Conservation (phyloP, 2,888 invertebrate species). For the Tetragonula carbonaria region DNA sequence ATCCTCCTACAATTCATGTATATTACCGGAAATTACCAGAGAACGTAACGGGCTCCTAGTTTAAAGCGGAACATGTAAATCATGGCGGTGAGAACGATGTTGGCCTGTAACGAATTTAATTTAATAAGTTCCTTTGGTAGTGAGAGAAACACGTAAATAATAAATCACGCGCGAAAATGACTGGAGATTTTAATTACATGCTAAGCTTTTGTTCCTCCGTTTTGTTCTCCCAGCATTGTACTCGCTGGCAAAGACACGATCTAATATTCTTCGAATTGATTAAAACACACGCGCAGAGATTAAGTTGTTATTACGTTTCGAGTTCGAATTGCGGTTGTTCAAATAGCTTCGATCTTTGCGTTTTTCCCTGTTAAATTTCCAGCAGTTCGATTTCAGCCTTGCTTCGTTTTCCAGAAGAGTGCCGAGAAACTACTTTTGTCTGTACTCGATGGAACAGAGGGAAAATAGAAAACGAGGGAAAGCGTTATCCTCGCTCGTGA, state of each 20-base stretch:
- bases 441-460: too few species aligned
- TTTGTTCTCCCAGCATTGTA: not conserved
- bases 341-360: not conserved
- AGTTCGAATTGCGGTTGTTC: slow-evolving; percentile 3
- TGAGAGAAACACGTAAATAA: slow-evolving; percentile 33
- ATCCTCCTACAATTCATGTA: not conserved
- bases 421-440: not conserved
- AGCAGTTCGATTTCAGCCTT: too few species aligned
- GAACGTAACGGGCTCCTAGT: slow-evolving; percentile 23
- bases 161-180: not conserved
- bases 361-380: not conserved
- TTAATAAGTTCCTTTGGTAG: slow-evolving; percentile 26
- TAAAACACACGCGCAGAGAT: not conserved
- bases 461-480: not conserved
- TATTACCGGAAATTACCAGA: slow-evolving; percentile 4
- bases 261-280: not conserved
- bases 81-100: not conserved
- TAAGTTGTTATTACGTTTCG: not conserved
- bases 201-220: not conserved
- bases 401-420: not conserved
- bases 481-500: not conserved
- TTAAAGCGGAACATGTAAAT: slow-evolving; percentile 40
- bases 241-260: not conserved
- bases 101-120: slow-evolving; percentile 22
- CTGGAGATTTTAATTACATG: slow-evolving; percentile 11